These are phyloP conservation scores for Morus bassanus DNA, from an alignment of 2,797 vertebrate genomes.

Conservation along the genomic window DNA sequence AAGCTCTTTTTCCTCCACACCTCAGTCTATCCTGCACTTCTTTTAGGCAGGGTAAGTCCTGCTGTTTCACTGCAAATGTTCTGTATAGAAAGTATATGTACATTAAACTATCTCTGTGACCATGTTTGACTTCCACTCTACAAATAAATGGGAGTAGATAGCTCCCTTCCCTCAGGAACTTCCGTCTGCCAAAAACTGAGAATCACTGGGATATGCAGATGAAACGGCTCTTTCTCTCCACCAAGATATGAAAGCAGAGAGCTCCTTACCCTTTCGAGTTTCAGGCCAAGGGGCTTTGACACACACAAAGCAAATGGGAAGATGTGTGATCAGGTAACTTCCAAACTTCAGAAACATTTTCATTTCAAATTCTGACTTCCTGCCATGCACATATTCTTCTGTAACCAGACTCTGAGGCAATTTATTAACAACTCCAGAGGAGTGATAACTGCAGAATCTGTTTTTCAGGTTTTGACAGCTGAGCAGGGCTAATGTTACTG, in stretches of 20 bases:
- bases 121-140: neutral
- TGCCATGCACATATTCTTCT: slow-evolving; percentile 4
- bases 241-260: neutral
- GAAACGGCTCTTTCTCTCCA: neutral
- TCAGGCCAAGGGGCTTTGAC: neutral
- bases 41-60: neutral
- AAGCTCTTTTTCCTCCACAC: neutral
- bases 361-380: slow-evolving; percentile 36
- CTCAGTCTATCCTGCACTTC: neutral
- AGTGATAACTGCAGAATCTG: slow-evolving; percentile 22
- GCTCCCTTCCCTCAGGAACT: neutral
- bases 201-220: neutral
- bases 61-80: neutral
- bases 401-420: neutral
- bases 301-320: neutral
- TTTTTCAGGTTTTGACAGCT: slow-evolving; percentile 20
- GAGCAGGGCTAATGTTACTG: neutral
- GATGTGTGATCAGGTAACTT: neutral
- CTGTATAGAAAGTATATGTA: neutral
- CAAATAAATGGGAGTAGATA: neutral
- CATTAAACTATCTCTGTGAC: neutral
- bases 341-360: slow-evolving; percentile 15
- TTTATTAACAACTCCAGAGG: slow-evolving; percentile 32
- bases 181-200: neutral
- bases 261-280: neutral